These are phyloP conservation scores for Rhingia rostrata DNA, from an alignment of 2,888 invertebrate species.

Conservation along the genomic window DNA sequence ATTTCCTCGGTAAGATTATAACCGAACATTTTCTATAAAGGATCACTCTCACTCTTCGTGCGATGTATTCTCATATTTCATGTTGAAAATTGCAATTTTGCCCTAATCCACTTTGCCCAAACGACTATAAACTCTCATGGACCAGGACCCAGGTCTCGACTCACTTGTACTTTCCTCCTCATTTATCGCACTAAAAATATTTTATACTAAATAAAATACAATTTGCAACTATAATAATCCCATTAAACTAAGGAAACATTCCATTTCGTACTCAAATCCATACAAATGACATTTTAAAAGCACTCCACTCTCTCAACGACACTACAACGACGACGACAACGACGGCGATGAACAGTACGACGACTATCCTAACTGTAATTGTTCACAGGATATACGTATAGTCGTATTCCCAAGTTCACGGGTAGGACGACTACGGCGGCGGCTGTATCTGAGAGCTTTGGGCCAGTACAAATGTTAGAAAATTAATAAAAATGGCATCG, in stretches of 20 bases:
- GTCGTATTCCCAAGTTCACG: conserved; percentile 37
- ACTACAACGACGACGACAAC: conserved; percentile 9
- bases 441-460: background rate
- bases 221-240: conserved; percentile 76
- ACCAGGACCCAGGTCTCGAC: background rate
- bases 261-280: conserved; percentile 74
- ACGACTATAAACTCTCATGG: conserved; percentile 13
- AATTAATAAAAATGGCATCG: conserved; percentile 75
- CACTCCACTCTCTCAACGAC: conserved; percentile 51
- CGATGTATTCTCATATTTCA: conserved; percentile 51
- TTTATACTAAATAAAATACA: conserved; percentile 75
- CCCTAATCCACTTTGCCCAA: conserved; percentile 66
- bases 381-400: conserved; percentile 23
- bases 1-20: conserved; percentile 67
- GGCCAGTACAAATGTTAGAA: conserved; percentile 74
- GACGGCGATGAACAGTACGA: conserved; percentile 18
- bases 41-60: background rate
- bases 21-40: conserved; percentile 41
- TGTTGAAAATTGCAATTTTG: conserved; percentile 68
- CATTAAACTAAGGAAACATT: conserved; percentile 75
- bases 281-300: conserved; percentile 76
- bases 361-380: conserved; percentile 16
- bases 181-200: conserved; percentile 67
- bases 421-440: background rate
- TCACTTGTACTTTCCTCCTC: conserved; percentile 18